Evolutionary conservation across 2,888 invertebrate genomes (phyloP).

Genomic region (Heteromyza rotundicornis): DNA sequence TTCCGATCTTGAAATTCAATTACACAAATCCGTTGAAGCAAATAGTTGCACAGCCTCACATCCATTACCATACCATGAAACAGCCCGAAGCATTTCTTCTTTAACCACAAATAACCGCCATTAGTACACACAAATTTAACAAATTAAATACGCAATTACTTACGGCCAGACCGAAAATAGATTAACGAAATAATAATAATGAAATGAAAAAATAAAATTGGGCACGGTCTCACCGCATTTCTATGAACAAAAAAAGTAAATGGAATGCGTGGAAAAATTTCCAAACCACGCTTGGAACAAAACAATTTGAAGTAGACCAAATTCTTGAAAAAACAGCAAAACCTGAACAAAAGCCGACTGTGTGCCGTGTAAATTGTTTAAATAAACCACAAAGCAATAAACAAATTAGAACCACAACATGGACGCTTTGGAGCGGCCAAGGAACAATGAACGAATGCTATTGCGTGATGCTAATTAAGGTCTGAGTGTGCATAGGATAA

Average conservation of each 20-base stretch:
- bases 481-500: constrained; percentile 45
- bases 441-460: no score
- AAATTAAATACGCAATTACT: constrained; percentile 45
- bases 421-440: background rate
- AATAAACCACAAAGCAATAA: constrained; percentile 32
- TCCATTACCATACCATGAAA: no score
- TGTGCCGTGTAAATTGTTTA: constrained; percentile 25
- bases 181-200: background rate
- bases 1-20: no score
- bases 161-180: constrained; percentile 17
- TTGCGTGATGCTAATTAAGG: constrained; percentile 47
- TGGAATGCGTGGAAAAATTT: constrained; percentile 35
- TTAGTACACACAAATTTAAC: constrained; percentile 34
- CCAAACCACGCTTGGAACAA: background rate
- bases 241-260: no score
- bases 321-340: no score
- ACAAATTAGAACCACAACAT: background rate
- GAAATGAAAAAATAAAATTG: no score
- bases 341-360: no score
- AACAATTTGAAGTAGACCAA: no score
- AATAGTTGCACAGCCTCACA: no score
- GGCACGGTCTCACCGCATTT: background rate
- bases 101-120: constrained; percentile 47
- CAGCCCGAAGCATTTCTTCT: no score
- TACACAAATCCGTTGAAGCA: no score